Conservation (phyloP, 2,113 vertebrate genomes). For the Esox niger region DNA sequence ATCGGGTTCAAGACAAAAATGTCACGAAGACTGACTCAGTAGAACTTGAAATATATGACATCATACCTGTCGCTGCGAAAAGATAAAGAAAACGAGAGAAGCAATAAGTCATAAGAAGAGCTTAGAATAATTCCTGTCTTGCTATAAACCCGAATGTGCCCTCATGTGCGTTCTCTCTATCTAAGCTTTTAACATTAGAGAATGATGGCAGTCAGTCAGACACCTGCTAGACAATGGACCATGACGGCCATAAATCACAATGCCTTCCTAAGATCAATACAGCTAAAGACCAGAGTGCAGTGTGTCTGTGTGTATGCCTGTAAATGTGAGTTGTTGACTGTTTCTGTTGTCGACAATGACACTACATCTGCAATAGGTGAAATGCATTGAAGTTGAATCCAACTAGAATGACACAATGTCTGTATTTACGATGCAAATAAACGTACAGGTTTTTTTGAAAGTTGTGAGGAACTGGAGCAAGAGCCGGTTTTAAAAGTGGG, state of each 20-base stretch:
- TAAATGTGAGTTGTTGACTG: conserved; percentile 8
- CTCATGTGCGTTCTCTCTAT: conserved; percentile 53
- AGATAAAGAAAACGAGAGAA: conserved; percentile 9
- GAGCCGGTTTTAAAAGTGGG: too few relatives aligned
- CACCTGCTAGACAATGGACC: conserved; percentile 61
- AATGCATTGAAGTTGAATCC: too few relatives aligned
- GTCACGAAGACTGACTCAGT: conserved; percentile 45
- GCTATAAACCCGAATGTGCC: conserved; percentile 59
- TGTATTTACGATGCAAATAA: too few relatives aligned
- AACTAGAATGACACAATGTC: too few relatives aligned
- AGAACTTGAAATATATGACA: conserved; percentile 66
- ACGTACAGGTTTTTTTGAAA: too few relatives aligned
- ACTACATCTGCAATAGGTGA: too few relatives aligned
- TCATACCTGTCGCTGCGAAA: conserved; percentile 56
- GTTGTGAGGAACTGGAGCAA: too few relatives aligned
- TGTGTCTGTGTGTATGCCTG: conserved; percentile 8
- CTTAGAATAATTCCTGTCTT: conserved; percentile 54
- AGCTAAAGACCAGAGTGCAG: conserved; percentile 45
- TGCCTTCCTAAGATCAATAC: conserved; percentile 73
- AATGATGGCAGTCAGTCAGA: conserved; percentile 68
- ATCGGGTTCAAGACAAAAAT: conserved; percentile 60
- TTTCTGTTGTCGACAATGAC: too few relatives aligned
- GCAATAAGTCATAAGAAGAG: conserved; percentile 58
- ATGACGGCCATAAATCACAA: conserved; percentile 65
- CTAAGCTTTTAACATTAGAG: conserved; percentile 65